Percentiles rank a stretch among this genome's conserved stretches.
Evolutionary conservation across 2,797 vertebrate species (phyloP).

Genomic region (Hapalemur alaotrensis): DNA sequence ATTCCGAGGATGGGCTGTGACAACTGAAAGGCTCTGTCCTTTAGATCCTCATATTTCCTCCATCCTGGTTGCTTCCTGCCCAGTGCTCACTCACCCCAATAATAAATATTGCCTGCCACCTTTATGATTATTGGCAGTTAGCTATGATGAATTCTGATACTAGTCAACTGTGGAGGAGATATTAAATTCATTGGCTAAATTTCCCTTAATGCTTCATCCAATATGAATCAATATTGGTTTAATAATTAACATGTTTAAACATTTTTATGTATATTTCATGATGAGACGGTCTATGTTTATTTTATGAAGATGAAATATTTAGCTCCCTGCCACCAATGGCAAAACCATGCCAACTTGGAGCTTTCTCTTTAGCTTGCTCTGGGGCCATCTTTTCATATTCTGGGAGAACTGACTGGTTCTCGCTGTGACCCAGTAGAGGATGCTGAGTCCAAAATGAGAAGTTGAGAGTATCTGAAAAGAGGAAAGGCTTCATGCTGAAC

Average conservation of each 20-base stretch:
- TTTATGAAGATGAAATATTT: constrained; percentile 89
- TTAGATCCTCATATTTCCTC: constrained; percentile 63
- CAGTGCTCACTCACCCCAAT: constrained; percentile 45
- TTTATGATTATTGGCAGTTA: constrained; percentile 88
- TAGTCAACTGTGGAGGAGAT: constrained; percentile 81
- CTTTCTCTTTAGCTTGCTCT: constrained; percentile 69
- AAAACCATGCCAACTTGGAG: constrained; percentile 73
- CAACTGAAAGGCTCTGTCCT: constrained; percentile 45
- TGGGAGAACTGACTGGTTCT: constrained; percentile 44
- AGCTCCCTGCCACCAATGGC: constrained; percentile 77
- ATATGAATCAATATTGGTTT: constrained; percentile 90
- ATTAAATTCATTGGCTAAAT: constrained; percentile 88
- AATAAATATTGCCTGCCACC: constrained; percentile 84
- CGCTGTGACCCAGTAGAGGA: not conserved
- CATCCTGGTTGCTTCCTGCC: constrained; percentile 58
- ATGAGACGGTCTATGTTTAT: constrained; percentile 86
- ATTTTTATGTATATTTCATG: constrained; percentile 90
- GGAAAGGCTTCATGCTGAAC: not conserved
- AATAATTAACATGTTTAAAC: constrained; percentile 90
- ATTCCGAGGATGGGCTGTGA: constrained; percentile 21
- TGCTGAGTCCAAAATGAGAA: not conserved
- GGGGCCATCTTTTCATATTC: constrained; percentile 68
- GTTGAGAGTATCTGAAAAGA: not conserved
- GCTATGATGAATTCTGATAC: constrained; percentile 87
- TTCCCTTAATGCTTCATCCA: constrained; percentile 86